phyloP scores from a whole-genome alignment of 2,113 vertebrate species.

The Leptobrachium ailaonicum region DNA sequence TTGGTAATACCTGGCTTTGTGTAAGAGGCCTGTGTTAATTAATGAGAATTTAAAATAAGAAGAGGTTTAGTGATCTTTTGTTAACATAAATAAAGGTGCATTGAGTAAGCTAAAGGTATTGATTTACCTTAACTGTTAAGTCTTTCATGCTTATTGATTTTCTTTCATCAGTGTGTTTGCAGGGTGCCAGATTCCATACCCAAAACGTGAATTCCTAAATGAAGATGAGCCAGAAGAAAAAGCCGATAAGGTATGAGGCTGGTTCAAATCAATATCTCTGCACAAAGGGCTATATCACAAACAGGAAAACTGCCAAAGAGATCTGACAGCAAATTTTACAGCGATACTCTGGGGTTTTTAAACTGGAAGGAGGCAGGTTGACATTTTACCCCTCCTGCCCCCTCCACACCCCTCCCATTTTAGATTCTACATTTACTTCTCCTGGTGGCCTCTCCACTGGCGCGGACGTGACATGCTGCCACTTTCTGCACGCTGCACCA shows the following conservation, averaged over 20 bases:
- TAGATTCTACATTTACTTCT: too few species aligned
- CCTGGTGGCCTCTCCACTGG: too few species aligned
- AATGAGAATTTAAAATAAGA: background rate
- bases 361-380: too few species aligned
- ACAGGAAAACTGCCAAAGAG: too few species aligned
- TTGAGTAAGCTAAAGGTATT: background rate
- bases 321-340: too few species aligned
- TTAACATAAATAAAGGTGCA: background rate
- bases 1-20: too few species aligned
- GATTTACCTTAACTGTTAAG: background rate
- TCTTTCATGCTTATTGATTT: slow-evolving; percentile 44
- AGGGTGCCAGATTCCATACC: slow-evolving; percentile 97
- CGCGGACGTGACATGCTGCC: too few species aligned
- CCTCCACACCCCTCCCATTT: too few species aligned
- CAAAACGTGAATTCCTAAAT: slow-evolving; percentile 95
- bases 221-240: slow-evolving; percentile 98
- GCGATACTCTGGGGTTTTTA: too few species aligned
- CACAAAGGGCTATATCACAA: background rate
- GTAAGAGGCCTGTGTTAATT: too few species aligned
- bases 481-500: too few species aligned
- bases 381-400: too few species aligned
- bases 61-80: background rate
- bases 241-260: slow-evolving; percentile 85
- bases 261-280: background rate
- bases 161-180: slow-evolving; percentile 86